A percentile compares a stretch with the other conserved stretches of the same genome.
Conservation (phyloP, 2,888 invertebrate species). For the Volucella inanis region DNA sequence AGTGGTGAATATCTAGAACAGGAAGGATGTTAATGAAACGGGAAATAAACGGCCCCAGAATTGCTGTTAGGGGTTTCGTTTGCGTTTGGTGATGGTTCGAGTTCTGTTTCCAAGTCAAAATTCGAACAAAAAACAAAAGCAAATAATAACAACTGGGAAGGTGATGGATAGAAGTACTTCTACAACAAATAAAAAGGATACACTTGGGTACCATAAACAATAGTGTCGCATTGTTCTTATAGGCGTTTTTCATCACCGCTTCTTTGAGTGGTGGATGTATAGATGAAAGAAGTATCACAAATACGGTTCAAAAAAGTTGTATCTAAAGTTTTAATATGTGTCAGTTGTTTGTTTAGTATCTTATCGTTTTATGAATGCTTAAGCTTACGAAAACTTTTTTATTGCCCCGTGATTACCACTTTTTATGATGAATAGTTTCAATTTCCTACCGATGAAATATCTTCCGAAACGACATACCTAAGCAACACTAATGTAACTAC, state of each 20-base stretch:
- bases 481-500: too few species aligned
- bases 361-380: too few species aligned
- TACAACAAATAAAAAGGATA: neutral
- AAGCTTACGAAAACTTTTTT: too few species aligned
- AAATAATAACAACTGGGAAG: neutral
- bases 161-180: neutral
- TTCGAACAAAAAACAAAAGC: constrained; percentile 9
- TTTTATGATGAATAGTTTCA: too few species aligned
- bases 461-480: too few species aligned
- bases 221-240: constrained; percentile 6
- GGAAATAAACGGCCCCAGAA: constrained; percentile 1
- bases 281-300: too few species aligned
- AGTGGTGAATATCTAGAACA: constrained; percentile 1
- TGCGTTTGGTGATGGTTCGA: neutral
- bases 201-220: constrained; percentile 3
- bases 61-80: neutral
- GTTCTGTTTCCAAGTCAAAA: neutral
- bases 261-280: constrained; percentile 1
- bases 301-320: too few species aligned
- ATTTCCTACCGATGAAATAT: too few species aligned
- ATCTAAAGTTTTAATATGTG: too few species aligned
- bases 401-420: too few species aligned
- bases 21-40: neutral
- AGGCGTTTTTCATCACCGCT: constrained; percentile 34
- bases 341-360: too few species aligned